These are phyloP conservation scores for Corvus hawaiiensis DNA, from an alignment of 2,113 vertebrate species.

Conservation along the genomic window DNA sequence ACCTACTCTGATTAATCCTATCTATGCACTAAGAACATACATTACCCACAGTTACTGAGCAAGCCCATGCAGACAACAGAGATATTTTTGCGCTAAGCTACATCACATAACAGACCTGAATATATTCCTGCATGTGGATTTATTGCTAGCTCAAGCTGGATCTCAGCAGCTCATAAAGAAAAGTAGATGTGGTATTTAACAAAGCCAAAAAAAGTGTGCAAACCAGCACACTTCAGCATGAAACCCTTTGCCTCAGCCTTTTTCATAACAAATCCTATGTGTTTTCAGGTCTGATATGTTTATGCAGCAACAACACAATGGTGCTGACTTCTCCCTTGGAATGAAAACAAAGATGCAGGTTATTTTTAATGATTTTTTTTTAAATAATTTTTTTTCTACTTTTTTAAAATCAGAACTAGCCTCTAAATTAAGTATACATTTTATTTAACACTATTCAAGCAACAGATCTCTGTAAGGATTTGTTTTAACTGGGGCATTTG, in stretches of 20 bases:
- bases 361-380: background rate
- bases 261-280: background rate
- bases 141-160: background rate
- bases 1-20: background rate
- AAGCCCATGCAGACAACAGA: background rate
- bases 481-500: background rate
- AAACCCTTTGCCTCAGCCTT: background rate
- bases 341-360: background rate
- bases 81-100: background rate
- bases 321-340: background rate
- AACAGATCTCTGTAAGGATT: background rate
- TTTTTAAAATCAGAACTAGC: background rate
- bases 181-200: background rate
- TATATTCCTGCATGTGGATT: background rate
- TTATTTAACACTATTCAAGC: background rate
- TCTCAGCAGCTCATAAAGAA: background rate
- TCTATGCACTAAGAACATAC: background rate
- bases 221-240: background rate
- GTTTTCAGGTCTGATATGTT: background rate
- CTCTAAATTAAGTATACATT: background rate
- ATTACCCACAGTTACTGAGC: background rate
- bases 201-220: background rate
- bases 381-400: fast-evolving
- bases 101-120: background rate
- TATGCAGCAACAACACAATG: background rate